Evolutionary conservation across 2,113 vertebrate genomes (phyloP), one percentile per base, ranked within the genome.

Genomic region (Corythornis cristatus): DNA sequence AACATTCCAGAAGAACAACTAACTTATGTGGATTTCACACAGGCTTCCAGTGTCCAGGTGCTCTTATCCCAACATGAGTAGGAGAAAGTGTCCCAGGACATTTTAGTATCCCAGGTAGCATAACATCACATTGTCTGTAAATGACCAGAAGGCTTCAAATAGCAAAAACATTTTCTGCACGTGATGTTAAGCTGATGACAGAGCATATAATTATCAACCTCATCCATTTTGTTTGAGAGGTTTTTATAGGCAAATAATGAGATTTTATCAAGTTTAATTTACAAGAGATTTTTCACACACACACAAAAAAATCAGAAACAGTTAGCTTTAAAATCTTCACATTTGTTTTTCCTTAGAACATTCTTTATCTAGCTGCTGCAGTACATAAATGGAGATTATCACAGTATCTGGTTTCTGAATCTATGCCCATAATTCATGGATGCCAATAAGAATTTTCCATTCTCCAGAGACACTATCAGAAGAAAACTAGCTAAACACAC

Each of bases 381-480:
- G 74, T 90, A 92, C 84, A 94, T 92, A 96, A 96, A 96, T 87
- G 67, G 90, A 96, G 80, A 97, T 96, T 96, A 96, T 97, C 89
- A 85, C 89, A 95, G 87, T 96, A 97, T 96, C 89, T 97, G 86
- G 51, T 93, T 97, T 97, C 78, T 92, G 95, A 96, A 97, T 88
- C 94, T 92, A 84, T 96, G 84, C 89, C 96, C 93, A 96, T 97
- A 97, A 96, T 81, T 98, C 96, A 97, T 43, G 86, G 95, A 94
- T 97, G 97, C 92, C 97, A 96, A 97, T 97, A 97, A 84, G 93
- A 97, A 95, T 93, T 96, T 97, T 96, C 83, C 65, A 19, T 95
- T 97, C 96, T 96, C 95, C 42, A 62, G 93, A 88, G 96, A 98
- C n/a, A 65, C 76, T 95, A 96, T 97, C 93, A 95, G 96, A 97